phyloP scores from a whole-genome alignment of 2,888 invertebrate genomes.

The Gymnocheta viridis region DNA sequence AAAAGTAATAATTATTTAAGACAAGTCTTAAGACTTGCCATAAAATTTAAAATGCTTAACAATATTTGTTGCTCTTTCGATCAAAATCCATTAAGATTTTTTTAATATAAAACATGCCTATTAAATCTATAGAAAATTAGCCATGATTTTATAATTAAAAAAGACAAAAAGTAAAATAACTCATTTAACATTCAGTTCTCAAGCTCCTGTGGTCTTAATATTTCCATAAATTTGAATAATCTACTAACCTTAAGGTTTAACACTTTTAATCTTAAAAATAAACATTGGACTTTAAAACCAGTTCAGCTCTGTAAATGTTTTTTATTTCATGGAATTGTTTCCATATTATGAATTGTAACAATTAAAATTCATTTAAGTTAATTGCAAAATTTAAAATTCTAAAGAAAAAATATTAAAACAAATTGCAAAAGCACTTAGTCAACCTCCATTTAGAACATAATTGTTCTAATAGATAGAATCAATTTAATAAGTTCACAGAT shows the following conservation, averaged over 20 bases:
- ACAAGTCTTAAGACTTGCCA: conserved; percentile 8
- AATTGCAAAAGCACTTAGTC: not conserved
- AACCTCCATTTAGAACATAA: conserved; percentile 51
- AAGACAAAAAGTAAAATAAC: not conserved
- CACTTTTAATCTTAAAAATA: conserved; percentile 5
- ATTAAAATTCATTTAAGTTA: conserved; percentile 49
- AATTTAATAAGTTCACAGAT: conserved; percentile 8
- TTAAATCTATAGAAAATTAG: not conserved
- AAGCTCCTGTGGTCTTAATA: not conserved
- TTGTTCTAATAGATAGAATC: not conserved
- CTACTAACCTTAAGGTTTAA: conserved; percentile 24
- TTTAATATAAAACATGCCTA: conserved; percentile 20
- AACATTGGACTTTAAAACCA: conserved; percentile 47
- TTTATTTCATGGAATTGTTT: not conserved
- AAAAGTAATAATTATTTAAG: not conserved
- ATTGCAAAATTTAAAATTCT: conserved; percentile 42
- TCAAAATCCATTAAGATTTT: not conserved
- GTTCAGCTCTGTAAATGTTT: not conserved
- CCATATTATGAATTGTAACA: conserved; percentile 22
- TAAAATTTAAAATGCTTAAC: not conserved
- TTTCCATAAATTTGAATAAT: conserved; percentile 2
- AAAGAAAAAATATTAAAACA: conserved; percentile 19
- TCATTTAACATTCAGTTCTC: conserved; percentile 15
- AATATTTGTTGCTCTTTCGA: conserved; percentile 3
- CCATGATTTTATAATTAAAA: not conserved